Percentiles rank a stretch among this genome's conserved stretches.
Conservation (phyloP, 30 jellyfish, hydroid and myxozoan genomes). For the Pelagia noctiluca region DNA sequence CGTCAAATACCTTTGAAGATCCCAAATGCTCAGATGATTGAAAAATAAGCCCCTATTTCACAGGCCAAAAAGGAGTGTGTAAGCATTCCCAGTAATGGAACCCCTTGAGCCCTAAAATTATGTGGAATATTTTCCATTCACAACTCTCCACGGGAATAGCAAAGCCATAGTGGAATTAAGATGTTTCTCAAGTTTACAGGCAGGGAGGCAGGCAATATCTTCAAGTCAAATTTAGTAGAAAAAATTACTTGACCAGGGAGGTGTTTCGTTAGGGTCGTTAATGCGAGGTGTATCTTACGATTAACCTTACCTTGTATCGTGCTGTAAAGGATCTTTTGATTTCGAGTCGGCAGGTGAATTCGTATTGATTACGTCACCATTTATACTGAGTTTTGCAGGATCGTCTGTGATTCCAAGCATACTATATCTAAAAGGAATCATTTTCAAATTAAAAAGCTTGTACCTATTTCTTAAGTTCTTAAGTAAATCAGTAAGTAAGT, state of each 20-base stretch:
- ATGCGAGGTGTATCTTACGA: neutral
- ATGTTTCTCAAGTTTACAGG: too few species aligned
- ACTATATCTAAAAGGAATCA: constrained; percentile 82
- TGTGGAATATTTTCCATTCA: too few species aligned
- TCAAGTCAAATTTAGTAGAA: neutral
- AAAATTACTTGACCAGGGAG: neutral
- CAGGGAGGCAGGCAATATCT: too few species aligned
- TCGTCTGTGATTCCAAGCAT: constrained; percentile 93
- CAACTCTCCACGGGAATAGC: too few species aligned
- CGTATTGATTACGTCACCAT: constrained; percentile 65
- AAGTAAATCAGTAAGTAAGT: neutral
- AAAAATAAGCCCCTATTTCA: too few species aligned
- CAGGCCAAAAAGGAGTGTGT: too few species aligned
- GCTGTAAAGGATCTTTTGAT: neutral
- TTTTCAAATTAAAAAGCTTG: neutral
- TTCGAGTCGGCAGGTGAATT: constrained; percentile 86
- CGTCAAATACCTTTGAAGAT: too few species aligned
- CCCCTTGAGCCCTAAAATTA: too few species aligned
- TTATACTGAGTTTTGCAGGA: constrained; percentile 61
- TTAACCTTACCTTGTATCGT: constrained; percentile 21
- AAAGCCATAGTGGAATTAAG: too few species aligned
- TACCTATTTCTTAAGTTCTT: neutral
- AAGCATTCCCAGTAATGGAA: too few species aligned
- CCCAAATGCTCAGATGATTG: too few species aligned
- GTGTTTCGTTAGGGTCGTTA: neutral